Percentiles rank a stretch among this genome's conserved stretches.
Conservation (phyloP, 1,140 invertebrate species). For the Elymnias hypermnestra region DNA sequence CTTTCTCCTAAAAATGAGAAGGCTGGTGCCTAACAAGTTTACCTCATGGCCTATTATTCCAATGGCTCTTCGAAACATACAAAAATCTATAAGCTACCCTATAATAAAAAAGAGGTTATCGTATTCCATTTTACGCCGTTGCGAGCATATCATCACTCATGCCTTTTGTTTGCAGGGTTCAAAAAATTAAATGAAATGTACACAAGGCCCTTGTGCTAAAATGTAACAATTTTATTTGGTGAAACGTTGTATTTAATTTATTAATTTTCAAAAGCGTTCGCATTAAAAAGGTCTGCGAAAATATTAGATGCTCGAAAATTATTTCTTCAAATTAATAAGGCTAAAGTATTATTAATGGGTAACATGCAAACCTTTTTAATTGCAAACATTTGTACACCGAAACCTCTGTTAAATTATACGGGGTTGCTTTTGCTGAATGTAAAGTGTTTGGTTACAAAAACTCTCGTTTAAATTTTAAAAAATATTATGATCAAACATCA, state of each 20-base stretch:
- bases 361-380: slow-evolving; percentile 31
- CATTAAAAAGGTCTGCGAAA: slow-evolving; percentile 1
- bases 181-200: neutral
- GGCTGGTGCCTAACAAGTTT: too few relatives aligned
- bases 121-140: too few relatives aligned
- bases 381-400: slow-evolving; percentile 23
- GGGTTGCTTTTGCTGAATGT: slow-evolving; percentile 5
- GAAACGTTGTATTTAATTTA: neutral
- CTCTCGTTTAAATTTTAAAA: too few relatives aligned
- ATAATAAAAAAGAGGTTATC: too few relatives aligned
- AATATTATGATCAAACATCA: too few relatives aligned
- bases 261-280: neutral
- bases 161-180: neutral
- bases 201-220: neutral
- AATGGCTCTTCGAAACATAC: too few relatives aligned
- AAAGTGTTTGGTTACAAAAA: too few relatives aligned
- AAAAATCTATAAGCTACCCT: too few relatives aligned
- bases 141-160: too few relatives aligned
- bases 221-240: neutral
- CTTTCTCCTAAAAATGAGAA: too few relatives aligned
- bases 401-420: slow-evolving; percentile 4
- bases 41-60: too few relatives aligned
- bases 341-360: slow-evolving; percentile 20
- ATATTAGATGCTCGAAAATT: slow-evolving; percentile 12
- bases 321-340: slow-evolving; percentile 29